Evolutionary conservation across 2,113 vertebrate genomes (phyloP).

Genomic region (Acanthisitta chloris): DNA sequence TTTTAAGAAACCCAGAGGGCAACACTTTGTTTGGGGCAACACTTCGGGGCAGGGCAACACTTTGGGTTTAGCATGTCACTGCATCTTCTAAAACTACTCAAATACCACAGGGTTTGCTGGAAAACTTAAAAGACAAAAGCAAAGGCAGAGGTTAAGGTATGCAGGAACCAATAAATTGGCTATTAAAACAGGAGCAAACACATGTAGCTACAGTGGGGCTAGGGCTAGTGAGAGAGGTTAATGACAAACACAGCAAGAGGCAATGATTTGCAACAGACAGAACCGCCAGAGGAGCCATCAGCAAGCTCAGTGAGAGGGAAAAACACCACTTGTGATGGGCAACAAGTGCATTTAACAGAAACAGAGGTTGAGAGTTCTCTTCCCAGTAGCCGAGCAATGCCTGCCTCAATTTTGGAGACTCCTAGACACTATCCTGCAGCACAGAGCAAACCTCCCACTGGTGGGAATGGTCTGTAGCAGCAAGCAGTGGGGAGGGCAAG

Average conservation of each 20-base stretch:
- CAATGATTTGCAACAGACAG: accelerated
- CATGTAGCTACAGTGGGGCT: background rate
- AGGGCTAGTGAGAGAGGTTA: background rate
- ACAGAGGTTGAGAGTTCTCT: background rate
- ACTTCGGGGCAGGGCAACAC: background rate
- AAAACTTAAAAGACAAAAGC: background rate
- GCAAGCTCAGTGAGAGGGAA: background rate
- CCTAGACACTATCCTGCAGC: background rate
- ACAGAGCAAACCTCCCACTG: background rate
- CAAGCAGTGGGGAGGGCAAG: background rate
- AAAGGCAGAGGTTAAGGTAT: background rate
- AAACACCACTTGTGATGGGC: background rate
- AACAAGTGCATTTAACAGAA: accelerated
- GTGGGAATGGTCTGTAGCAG: background rate
- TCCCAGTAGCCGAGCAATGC: background rate
- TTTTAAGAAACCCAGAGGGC: background rate
- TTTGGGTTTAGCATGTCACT: background rate
- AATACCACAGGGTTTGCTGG: background rate
- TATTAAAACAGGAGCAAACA: background rate
- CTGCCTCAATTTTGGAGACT: background rate
- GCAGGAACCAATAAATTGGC: background rate
- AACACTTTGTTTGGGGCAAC: no score
- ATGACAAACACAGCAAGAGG: background rate
- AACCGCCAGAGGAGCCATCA: background rate
- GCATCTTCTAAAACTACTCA: background rate